phyloP scores from a whole-genome alignment of 2,888 invertebrate species.

The Ectemnius cavifrons region DNA sequence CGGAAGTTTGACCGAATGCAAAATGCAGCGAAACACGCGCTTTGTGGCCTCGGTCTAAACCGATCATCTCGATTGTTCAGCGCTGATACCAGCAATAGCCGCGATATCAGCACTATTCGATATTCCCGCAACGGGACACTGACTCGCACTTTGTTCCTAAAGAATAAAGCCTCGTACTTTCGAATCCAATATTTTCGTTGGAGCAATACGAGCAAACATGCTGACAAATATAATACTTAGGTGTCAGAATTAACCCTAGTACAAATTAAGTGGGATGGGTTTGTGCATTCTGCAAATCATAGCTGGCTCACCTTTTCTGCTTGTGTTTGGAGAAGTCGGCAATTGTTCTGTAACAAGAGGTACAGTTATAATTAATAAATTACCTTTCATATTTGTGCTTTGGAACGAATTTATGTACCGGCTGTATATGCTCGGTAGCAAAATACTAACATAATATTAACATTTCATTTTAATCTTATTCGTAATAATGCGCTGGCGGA shows the following conservation, averaged over 20 bases:
- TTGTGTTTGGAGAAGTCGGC: conserved; percentile 63
- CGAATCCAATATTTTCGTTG: conserved; percentile 15
- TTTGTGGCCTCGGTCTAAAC: neutral
- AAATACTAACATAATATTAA: neutral
- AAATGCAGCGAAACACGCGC: no score
- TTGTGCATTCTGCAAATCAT: neutral
- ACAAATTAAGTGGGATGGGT: neutral
- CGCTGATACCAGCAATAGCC: conserved; percentile 39
- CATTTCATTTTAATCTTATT: neutral
- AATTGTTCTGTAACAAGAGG: conserved; percentile 67
- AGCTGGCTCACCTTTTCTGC: conserved; percentile 62
- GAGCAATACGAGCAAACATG: conserved; percentile 27
- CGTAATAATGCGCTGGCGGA: no score
- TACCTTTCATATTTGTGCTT: neutral
- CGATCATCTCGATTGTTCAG: conserved; percentile 38
- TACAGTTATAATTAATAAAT: conserved; percentile 12
- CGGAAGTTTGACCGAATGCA: no score
- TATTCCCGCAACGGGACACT: conserved; percentile 28
- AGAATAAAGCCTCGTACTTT: conserved; percentile 14
- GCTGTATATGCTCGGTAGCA: no score
- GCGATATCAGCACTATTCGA: conserved; percentile 40
- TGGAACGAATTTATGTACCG: no score
- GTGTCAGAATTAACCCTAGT: no score
- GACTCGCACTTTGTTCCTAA: conserved; percentile 23
- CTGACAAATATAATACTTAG: neutral